phyloP scores from a whole-genome alignment of 2,888 invertebrate genomes.

The Pedicia rivosa region DNA sequence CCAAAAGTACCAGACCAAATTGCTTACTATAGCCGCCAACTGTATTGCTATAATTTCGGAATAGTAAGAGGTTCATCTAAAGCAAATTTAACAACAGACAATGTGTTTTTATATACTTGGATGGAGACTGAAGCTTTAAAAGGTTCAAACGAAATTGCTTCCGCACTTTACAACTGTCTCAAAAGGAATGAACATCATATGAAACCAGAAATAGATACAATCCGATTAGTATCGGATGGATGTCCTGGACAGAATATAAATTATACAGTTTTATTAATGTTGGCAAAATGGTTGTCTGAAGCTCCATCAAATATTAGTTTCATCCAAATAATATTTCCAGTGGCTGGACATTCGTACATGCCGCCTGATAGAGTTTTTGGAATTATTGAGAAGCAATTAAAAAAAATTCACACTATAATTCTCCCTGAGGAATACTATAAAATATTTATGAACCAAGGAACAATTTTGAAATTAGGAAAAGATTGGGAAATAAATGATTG shows the following conservation, averaged over 20 bases:
- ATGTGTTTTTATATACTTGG: slow-evolving; percentile 17
- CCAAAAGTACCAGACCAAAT: slow-evolving; percentile 19
- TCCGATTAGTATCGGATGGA: slow-evolving; percentile 18
- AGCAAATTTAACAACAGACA: slow-evolving; percentile 12
- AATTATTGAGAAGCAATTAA: slow-evolving; percentile 16
- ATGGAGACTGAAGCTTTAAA: slow-evolving; percentile 18
- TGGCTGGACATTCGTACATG: slow-evolving; percentile 6
- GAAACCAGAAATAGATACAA: slow-evolving; percentile 9
- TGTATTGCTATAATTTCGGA: slow-evolving; percentile 17
- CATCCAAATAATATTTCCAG: slow-evolving; percentile 15
- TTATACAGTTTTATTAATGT: slow-evolving; percentile 15
- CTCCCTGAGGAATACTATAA: too few species aligned
- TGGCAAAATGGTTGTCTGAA: slow-evolving; percentile 12
- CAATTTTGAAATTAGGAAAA: too few species aligned
- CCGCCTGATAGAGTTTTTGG: slow-evolving; percentile 18
- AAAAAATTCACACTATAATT: too few species aligned
- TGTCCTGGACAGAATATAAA: slow-evolving; percentile 20
- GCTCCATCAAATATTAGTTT: slow-evolving; percentile 13
- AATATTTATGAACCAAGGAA: too few species aligned
- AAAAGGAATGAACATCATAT: too few species aligned
- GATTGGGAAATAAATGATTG: too few species aligned
- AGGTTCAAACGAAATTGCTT: slow-evolving; percentile 19
- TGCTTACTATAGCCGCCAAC: slow-evolving; percentile 18
- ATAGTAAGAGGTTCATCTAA: slow-evolving; percentile 14
- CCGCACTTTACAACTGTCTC: slow-evolving; percentile 16